Evolutionary conservation across 2,797 vertebrate genomes (phyloP), one percentile per base, ranked within the genome.

Genomic region (Onychomys leucogaster): DNA sequence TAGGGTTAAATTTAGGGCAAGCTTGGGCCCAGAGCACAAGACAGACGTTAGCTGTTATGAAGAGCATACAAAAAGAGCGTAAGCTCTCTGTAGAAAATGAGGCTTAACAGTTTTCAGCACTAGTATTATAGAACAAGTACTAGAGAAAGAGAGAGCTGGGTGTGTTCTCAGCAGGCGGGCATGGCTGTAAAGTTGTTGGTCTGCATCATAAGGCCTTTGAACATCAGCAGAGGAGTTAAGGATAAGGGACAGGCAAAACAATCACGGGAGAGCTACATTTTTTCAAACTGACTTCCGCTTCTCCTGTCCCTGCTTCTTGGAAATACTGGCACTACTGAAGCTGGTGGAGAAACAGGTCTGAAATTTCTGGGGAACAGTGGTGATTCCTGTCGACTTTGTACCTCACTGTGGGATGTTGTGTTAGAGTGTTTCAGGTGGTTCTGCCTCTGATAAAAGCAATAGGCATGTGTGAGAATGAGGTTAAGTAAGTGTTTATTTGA

Each of bases 1-100:
- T 34, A 49, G 96, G 98, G 98, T 98, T 97, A 98, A 98, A 97
- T 94, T 96, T 95, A 97, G 98, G 98, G 97, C 98, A 98, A 78
- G 59, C 10, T 71, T 91, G 67, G 89, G 95, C 94, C 94, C 95
- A 98, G 96, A 96, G 95, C 71, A 69, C 65, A 84, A 96, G 96
- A 95, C 76, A 98, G 89, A 91, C 89, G 63, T 97, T 95, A 97
- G 98, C 90, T 55, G 27, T 77, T 96, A 78, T 96, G 93, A 80
- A 97, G 95, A 96, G 98, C 95, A 69, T 82, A 97, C 95, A 96
- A 96, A 97, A 97, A 96, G 96, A 95, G 92, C 91, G 96, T 98
- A 95, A 98, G 86, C 90, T 95, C 97, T 90, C 94, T 73, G 37
- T 32, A 94, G 65, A 96, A 90, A 96, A 97, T 92, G 94, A 97